Conservation (phyloP, 2,113 vertebrate species). For the Myxocyprinus asiaticus region DNA sequence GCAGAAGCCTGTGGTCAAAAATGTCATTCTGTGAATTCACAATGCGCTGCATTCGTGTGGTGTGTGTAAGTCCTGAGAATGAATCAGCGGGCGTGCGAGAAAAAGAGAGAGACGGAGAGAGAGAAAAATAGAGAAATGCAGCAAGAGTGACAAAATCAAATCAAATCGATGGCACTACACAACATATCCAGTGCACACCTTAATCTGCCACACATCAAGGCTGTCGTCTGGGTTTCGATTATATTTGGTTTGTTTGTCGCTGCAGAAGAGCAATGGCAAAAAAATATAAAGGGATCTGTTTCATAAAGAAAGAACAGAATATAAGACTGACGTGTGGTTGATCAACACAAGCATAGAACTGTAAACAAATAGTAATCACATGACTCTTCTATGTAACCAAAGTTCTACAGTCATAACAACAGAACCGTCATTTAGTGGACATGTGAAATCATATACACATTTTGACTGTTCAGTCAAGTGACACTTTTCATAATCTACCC, state of each 20-base stretch:
- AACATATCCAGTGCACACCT: slow-evolving; percentile 20
- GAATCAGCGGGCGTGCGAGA: not conserved
- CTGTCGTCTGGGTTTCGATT: slow-evolving; percentile 29
- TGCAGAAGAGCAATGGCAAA: not conserved
- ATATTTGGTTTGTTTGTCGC: slow-evolving; percentile 25
- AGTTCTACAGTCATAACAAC: no score
- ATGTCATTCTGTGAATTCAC: slow-evolving; percentile 29
- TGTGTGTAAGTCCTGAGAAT: not conserved
- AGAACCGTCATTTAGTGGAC: no score
- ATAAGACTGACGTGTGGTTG: not conserved
- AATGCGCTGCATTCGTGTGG: slow-evolving; percentile 16
- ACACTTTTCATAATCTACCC: no score
- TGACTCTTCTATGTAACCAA: not conserved
- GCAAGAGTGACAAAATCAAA: not conserved
- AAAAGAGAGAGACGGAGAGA: slow-evolving; percentile 12
- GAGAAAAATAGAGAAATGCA: no score
- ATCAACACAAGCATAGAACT: not conserved
- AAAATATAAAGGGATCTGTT: no score
- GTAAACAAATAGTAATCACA: not conserved
- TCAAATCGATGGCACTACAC: slow-evolving; percentile 27
- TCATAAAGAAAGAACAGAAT: not conserved
- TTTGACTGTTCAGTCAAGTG: no score
- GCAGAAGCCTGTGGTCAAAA: slow-evolving; percentile 20
- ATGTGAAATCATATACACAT: no score
- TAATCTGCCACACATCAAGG: slow-evolving; percentile 32